Evolutionary conservation across 2,888 invertebrate genomes (phyloP).

Genomic region (Leptinotarsa juncta): DNA sequence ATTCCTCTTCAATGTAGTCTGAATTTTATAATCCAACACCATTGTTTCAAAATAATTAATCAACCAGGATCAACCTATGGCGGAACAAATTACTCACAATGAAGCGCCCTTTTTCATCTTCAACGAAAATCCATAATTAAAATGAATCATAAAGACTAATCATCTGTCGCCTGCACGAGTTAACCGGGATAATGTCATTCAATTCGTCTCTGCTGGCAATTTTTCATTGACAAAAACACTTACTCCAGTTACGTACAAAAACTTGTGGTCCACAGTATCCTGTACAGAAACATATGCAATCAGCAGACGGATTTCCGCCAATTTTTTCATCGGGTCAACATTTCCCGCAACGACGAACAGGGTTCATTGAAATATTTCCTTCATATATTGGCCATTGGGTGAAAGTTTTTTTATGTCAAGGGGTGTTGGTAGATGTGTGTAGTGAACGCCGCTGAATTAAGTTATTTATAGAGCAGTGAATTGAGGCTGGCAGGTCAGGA

Average conservation of each 20-base stretch:
- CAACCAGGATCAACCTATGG: constrained; percentile 14
- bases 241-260: constrained; percentile 16
- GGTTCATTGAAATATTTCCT: constrained; percentile 49
- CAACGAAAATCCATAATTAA: constrained; percentile 37
- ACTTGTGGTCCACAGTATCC: constrained; percentile 6
- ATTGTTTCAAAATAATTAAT: constrained; percentile 3
- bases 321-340: constrained; percentile 19
- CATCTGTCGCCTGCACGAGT: constrained; percentile 39
- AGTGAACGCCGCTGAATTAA: constrained; percentile 47
- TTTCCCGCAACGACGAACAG: constrained; percentile 38
- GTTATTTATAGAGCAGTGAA: constrained; percentile 45
- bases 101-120: constrained; percentile 24
- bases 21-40: not conserved
- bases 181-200: constrained; percentile 37
- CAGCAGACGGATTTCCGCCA: not conserved
- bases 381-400: constrained; percentile 49
- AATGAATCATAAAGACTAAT: constrained; percentile 38
- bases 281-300: not conserved
- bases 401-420: constrained; percentile 49
- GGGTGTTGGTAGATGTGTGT: constrained; percentile 49
- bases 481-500: constrained; percentile 4
- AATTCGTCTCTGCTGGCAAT: constrained; percentile 38
- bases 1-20: not conserved
- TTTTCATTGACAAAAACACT: constrained; percentile 45
- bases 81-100: constrained; percentile 17